Evolutionary conservation across 2,888 invertebrate genomes (phyloP).

Genomic region (Glyphotaelius pellucidus): DNA sequence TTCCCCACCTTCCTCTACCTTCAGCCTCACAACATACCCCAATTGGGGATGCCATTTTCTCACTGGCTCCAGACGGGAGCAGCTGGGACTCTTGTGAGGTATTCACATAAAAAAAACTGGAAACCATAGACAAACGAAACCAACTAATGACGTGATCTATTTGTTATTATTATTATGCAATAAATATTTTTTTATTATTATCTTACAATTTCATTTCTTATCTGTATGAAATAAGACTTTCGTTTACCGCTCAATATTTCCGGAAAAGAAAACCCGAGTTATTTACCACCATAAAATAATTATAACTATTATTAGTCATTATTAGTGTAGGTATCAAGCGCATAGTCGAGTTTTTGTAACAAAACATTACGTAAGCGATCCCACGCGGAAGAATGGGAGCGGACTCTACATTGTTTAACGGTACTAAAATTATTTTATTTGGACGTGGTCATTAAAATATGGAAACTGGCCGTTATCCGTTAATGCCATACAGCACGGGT

Average conservation of each 20-base stretch:
- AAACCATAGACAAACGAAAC: not conserved
- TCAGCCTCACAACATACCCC: too few relatives aligned
- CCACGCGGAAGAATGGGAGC: not conserved
- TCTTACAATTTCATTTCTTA: not conserved
- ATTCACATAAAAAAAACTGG: not conserved
- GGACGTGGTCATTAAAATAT: slow-evolving; percentile 5
- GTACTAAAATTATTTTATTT: slow-evolving; percentile 25
- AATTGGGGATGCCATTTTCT: too few relatives aligned
- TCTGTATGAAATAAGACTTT: not conserved
- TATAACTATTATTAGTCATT: not conserved
- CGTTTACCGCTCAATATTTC: not conserved
- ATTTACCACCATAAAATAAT: not conserved
- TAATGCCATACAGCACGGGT: slow-evolving; percentile 3
- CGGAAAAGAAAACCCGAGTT: not conserved
- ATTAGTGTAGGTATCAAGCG: not conserved
- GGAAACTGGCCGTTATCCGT: slow-evolving; percentile 9
- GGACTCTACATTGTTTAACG: not conserved
- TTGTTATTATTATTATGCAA: not conserved
- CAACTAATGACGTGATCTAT: not conserved
- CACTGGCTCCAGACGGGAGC: too few relatives aligned
- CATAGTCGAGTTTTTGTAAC: not conserved
- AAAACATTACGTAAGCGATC: not conserved
- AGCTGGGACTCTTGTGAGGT: too few relatives aligned
- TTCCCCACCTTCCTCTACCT: too few relatives aligned
- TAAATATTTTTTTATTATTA: not conserved